These are phyloP conservation scores for Bovichtus diacanthus DNA, from an alignment of 2,797 vertebrate species.

Conservation along the genomic window DNA sequence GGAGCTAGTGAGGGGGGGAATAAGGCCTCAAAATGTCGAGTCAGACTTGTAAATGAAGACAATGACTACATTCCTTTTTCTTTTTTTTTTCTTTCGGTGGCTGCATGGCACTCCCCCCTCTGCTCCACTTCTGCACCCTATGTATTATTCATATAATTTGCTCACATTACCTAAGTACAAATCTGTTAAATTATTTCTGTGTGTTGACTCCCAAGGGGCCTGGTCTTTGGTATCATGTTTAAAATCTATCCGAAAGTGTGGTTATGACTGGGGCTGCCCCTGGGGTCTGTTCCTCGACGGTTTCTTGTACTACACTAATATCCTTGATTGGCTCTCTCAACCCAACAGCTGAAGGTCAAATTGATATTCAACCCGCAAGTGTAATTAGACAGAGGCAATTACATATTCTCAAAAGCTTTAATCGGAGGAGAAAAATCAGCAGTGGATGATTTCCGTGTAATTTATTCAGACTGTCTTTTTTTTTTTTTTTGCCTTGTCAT, in stretches of 20 bases:
- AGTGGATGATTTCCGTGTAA: slow-evolving; percentile 83
- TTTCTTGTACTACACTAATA: slow-evolving; percentile 90
- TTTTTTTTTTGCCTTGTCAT: slow-evolving; percentile 71
- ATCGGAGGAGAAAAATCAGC: slow-evolving; percentile 83
- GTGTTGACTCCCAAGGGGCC: slow-evolving; percentile 81
- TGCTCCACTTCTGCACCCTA: slow-evolving; percentile 66
- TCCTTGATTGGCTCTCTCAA: slow-evolving; percentile 92
- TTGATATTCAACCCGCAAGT: slow-evolving; percentile 90
- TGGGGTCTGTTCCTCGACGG: slow-evolving; percentile 88
- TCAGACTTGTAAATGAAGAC: slow-evolving; percentile 77
- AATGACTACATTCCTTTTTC: slow-evolving; percentile 56
- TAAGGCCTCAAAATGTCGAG: slow-evolving; percentile 73
- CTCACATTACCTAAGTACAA: slow-evolving; percentile 86
- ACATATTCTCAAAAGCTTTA: slow-evolving; percentile 86
- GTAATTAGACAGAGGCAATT: slow-evolving; percentile 89
- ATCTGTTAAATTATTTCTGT: slow-evolving; percentile 85
- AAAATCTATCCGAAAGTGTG: slow-evolving; percentile 86
- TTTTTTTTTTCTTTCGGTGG: too few species aligned
- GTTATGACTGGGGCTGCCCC: slow-evolving; percentile 89
- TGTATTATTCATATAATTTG: slow-evolving; percentile 86
- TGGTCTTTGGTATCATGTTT: slow-evolving; percentile 85
- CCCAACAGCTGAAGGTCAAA: slow-evolving; percentile 94
- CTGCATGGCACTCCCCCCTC: slow-evolving; percentile 51
- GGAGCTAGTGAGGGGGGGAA: slow-evolving; percentile 22
- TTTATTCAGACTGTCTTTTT: slow-evolving; percentile 83